These are phyloP conservation scores for Hippasteria phrygiana DNA, from an alignment of 53 echinoderm and acorn worm genomes.

Conservation along the genomic window DNA sequence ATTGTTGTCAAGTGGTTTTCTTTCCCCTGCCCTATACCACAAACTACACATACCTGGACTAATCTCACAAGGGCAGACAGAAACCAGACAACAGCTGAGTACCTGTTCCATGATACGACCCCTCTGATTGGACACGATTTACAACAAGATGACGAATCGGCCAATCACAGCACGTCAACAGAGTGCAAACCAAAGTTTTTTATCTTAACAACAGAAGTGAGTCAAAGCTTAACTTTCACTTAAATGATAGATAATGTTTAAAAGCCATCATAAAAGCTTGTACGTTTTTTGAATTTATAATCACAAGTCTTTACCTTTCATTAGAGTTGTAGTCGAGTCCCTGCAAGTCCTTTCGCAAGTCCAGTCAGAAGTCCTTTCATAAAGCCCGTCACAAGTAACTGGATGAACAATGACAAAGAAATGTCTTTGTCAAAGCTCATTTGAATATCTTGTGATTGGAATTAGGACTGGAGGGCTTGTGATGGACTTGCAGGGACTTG, in stretches of 20 bases:
- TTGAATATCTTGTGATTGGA: no score
- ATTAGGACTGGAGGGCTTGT: no score
- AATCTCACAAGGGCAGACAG: slow-evolving; percentile 14
- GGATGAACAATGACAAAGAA: no score
- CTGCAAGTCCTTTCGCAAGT: no score
- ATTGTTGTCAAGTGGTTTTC: slow-evolving; percentile 85
- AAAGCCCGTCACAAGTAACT: no score
- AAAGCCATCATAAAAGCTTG: neutral
- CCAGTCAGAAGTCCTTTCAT: no score
- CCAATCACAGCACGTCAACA: slow-evolving; percentile 23
- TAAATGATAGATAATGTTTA: neutral
- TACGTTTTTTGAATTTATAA: no score
- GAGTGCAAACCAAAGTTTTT: slow-evolving; percentile 76
- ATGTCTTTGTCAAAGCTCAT: no score
- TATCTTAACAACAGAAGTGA: slow-evolving; percentile 75
- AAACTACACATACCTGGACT: neutral
- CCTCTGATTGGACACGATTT: neutral
- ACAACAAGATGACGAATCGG: neutral
- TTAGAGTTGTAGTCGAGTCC: no score
- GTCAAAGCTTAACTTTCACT: neutral
- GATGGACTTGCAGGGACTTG: no score
- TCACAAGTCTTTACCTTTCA: no score
- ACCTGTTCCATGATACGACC: neutral
- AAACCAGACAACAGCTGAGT: slow-evolving; percentile 36
- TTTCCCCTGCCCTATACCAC: slow-evolving; percentile 87